phyloP scores from a whole-genome alignment of 2,888 invertebrate species.

The Yponomeuta plumbellus region DNA sequence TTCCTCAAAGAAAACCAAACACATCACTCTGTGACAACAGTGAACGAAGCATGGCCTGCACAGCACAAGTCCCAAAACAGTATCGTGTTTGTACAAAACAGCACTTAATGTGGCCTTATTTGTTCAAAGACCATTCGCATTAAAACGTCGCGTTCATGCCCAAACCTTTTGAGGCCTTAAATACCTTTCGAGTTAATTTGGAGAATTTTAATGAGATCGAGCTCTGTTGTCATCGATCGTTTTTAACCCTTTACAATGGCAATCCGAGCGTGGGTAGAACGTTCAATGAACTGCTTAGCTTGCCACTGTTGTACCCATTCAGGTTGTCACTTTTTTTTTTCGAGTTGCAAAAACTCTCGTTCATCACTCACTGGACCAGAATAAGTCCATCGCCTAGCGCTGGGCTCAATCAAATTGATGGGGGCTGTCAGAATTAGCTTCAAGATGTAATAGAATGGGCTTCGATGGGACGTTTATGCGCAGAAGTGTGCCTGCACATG shows the following conservation, averaged over 20 bases:
- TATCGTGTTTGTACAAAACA: constrained; percentile 57
- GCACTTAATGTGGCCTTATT: constrained; percentile 37
- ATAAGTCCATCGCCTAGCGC: not conserved
- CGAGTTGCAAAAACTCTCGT: not conserved
- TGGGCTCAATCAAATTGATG: not conserved
- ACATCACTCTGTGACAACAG: constrained; percentile 44
- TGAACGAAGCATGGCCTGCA: constrained; percentile 52
- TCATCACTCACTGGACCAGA: not conserved
- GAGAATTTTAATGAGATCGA: constrained; percentile 6
- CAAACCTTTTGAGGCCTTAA: constrained; percentile 35
- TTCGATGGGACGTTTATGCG: constrained; percentile 1
- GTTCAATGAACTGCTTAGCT: constrained; percentile 73
- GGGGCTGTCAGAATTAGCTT: not conserved
- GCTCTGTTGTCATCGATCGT: constrained; percentile 26
- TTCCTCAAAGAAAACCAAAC: constrained; percentile 54
- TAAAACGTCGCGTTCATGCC: constrained; percentile 15
- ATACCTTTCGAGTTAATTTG: not conserved
- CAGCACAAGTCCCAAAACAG: constrained; percentile 65
- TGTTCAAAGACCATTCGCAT: constrained; percentile 23
- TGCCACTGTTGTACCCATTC: constrained; percentile 31
- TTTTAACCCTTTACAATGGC: constrained; percentile 31
- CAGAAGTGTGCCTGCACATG: constrained; percentile 13
- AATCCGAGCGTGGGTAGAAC: constrained; percentile 64
- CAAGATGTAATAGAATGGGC: not conserved
- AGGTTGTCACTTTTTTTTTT: not conserved